phyloP scores from a whole-genome alignment of 2,113 vertebrate genomes.

The Ochotona curzoniae region DNA sequence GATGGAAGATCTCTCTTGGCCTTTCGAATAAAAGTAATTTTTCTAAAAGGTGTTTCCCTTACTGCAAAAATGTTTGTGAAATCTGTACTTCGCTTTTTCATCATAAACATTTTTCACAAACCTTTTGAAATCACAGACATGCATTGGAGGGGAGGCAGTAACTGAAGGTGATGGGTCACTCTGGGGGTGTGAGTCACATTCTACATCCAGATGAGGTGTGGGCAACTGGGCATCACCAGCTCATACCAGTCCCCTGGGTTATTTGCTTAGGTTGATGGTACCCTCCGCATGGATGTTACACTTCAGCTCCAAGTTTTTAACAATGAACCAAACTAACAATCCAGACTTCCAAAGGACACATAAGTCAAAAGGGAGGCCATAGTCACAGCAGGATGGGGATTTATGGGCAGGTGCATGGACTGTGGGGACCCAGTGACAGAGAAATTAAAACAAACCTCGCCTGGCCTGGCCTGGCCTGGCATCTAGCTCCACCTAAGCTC shows the following conservation, averaged over 20 bases:
- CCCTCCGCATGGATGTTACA: neutral
- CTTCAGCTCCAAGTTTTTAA: neutral
- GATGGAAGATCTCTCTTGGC: too few relatives aligned
- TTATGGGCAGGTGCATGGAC: neutral
- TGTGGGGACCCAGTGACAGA: neutral
- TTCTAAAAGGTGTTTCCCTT: too few relatives aligned
- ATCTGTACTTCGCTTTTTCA: too few relatives aligned
- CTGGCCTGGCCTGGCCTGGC: too few relatives aligned
- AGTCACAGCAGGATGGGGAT: neutral
- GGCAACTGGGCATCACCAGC: neutral
- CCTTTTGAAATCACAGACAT: neutral
- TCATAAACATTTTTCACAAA: too few relatives aligned
- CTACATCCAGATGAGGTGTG: neutral
- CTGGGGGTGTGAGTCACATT: neutral
- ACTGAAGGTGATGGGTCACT: neutral
- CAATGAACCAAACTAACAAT: neutral
- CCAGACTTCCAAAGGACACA: neutral
- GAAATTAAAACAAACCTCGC: neutral
- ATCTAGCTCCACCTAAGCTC: too few relatives aligned
- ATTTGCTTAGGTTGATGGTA: neutral
- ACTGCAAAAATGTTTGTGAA: too few relatives aligned
- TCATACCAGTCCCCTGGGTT: neutral
- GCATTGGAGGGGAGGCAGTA: too few relatives aligned
- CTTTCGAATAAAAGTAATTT: too few relatives aligned
- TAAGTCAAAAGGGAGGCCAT: neutral